phyloP scores from a whole-genome alignment of 2,888 invertebrate genomes.

The Apodemia hepburni region DNA sequence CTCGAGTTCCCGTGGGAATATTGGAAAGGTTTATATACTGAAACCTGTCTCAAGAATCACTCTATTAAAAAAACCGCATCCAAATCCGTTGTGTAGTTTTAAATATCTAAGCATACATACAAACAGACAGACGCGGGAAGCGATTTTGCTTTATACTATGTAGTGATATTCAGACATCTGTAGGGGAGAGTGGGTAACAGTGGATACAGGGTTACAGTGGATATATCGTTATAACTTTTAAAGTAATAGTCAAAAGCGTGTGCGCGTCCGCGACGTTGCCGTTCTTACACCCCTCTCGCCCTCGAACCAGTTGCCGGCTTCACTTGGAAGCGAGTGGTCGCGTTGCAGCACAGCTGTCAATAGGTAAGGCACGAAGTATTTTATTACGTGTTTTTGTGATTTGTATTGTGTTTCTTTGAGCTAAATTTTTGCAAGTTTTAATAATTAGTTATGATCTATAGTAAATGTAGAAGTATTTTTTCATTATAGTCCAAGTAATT shows the following conservation, averaged over 20 bases:
- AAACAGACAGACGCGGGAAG: too few relatives aligned
- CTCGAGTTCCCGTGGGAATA: too few relatives aligned
- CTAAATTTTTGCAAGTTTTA: not conserved
- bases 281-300: not conserved
- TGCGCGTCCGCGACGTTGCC: not conserved
- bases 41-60: too few relatives aligned
- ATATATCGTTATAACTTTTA: not conserved
- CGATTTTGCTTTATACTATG: too few relatives aligned
- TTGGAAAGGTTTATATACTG: too few relatives aligned
- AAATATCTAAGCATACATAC: too few relatives aligned
- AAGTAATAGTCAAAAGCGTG: not conserved
- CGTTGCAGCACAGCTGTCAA: not conserved
- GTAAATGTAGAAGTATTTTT: not conserved
- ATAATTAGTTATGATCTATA: not conserved
- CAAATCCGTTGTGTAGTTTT: too few relatives aligned
- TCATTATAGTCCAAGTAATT: not conserved
- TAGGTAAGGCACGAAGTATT: not conserved
- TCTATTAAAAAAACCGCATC: too few relatives aligned
- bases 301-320: not conserved
- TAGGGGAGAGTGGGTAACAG: slow-evolving; percentile 4
- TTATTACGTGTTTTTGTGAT: not conserved
- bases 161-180: too few relatives aligned
- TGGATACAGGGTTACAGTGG: not conserved
- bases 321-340: not conserved
- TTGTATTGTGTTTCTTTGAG: not conserved